Base-by-base conservation (phyloP, 2,113 vertebrate species). In the Ondatra zibethicus region DNA sequence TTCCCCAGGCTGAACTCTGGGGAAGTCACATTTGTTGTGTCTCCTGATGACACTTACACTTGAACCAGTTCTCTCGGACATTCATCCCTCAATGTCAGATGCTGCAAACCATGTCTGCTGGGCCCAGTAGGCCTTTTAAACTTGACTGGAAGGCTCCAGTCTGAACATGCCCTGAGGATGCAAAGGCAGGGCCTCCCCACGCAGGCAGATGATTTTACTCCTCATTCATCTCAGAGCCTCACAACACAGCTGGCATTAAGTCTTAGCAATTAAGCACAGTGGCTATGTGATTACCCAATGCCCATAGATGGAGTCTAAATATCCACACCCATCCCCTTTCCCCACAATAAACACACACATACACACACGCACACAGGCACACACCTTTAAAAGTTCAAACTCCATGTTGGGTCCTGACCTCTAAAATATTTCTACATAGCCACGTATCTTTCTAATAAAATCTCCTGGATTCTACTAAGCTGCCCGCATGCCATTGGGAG, bases 361-460 rank as follows among this genome's bases (percentile, higher is more conserved):
- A 76, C 25, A 75, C 31, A 36, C 29, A 33, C 66, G 36, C 66
- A 70, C 13, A 70, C 68, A 70, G 97, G 97, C 97, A 95, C 52
- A 97, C 95, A 93, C 89, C 97, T 88, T 70, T 93, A 92, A 97
- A 97, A 98, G 95, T 97, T 98, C 98, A 97, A 97, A 98, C 97
- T 98, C 93, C 0, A 58, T 97, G 98, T 98, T 97, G 97, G 1
- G 88, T 97, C 98, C 97, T 93, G 96, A 98, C 98, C 98, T 97
- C 98, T 99, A 98, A 99, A 99, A 99, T 99, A 99, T 99, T 98
- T 98, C 98, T 98, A 98, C 98, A 97, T 97, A 98, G 98, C 97
- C 98, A 99, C 98, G 98, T 98, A 98, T 98, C 98, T 98, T 98
- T 98, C 95, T 98, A 98, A 98, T 99, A 98, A 97, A 98, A 98